Evolutionary conservation across 2,113 vertebrate species (phyloP), one percentile per base, ranked within the genome.

Genomic region (Cervus canadensis): DNA sequence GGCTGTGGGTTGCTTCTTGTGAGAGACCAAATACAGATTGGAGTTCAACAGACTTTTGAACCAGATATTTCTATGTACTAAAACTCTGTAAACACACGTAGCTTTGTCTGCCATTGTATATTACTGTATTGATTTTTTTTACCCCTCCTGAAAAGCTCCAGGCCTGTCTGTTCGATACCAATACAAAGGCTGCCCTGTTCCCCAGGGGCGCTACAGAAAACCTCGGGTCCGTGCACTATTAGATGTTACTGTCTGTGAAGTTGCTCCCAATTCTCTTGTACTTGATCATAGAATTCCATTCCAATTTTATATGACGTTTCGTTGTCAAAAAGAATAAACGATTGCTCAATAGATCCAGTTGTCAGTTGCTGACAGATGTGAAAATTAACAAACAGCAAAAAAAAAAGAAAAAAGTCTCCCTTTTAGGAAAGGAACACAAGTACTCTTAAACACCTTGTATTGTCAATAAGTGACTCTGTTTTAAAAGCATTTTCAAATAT

Each of bases 131-230:
- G 96, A 81, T 95, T 87, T 76, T 28, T 12, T 12, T 33, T 56
- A 50, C 54, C 30, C 33, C 48, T 45, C 56, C 54, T 48, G 71
- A 74, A 93, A 94, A 87, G 19, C 92, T 86, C 52, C 23, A 19
- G 71, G 71, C 78, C 33, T 93, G 36, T 54, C 48, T 79, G 86
- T 94, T 78, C 48, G 76, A 1, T 23, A 52, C 67, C 50, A 89
- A 81, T 64, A 89, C 28, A 50, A 82, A 98, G 94, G 36, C 93
- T 50, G 48, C 52, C 85, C 89, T 83, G 62, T 97, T 83, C 48
- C 59, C 62, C 36, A 48, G 76, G 40, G 88, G 78, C 33, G 12
- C 48, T 40, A 2, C 52, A 2, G 76, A 14, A 52, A 54, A 17
- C 28, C 83, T 94, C 45, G 54, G 87, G 21, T 50, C 25, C 67